These are phyloP conservation scores for Apamea epomidion DNA, from an alignment of 2,888 invertebrate genomes.

Conservation along the genomic window DNA sequence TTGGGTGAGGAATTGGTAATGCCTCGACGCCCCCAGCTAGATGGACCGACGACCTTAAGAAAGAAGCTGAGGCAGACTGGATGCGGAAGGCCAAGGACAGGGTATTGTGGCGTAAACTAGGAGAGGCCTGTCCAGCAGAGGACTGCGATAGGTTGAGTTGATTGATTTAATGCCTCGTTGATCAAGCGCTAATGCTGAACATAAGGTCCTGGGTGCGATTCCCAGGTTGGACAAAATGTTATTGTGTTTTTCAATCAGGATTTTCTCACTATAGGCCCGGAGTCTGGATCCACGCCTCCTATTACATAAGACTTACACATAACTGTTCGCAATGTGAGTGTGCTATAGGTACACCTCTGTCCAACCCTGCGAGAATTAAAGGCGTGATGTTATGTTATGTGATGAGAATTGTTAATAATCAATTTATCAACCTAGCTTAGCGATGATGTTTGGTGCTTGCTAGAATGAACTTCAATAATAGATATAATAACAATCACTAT, in stretches of 20 bases:
- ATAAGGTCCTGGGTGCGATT: not conserved
- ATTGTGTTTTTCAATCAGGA: not conserved
- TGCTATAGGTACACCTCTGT: not conserved
- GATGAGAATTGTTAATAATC: not conserved
- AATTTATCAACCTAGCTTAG: not conserved
- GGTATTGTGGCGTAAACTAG: no score
- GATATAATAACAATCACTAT: not conserved
- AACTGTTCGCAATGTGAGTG: not conserved
- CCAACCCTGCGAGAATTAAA: not conserved
- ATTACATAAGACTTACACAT: not conserved
- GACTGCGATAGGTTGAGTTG: no score
- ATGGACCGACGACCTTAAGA: no score
- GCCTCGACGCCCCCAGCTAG: not conserved
- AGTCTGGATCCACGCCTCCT: no score
- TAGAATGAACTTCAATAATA: not conserved
- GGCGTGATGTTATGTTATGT: not conserved
- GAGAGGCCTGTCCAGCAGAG: no score
- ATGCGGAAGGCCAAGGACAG: no score
- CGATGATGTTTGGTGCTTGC: not conserved
- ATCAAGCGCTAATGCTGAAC: not conserved
- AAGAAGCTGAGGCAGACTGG: no score
- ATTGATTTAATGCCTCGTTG: no score
- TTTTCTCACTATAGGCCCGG: not conserved
- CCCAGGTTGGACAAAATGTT: not conserved
- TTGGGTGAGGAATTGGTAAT: not conserved